These are phyloP conservation scores for Gymnosoma rotundatum DNA, from an alignment of 2,888 invertebrate genomes.

Conservation along the genomic window DNA sequence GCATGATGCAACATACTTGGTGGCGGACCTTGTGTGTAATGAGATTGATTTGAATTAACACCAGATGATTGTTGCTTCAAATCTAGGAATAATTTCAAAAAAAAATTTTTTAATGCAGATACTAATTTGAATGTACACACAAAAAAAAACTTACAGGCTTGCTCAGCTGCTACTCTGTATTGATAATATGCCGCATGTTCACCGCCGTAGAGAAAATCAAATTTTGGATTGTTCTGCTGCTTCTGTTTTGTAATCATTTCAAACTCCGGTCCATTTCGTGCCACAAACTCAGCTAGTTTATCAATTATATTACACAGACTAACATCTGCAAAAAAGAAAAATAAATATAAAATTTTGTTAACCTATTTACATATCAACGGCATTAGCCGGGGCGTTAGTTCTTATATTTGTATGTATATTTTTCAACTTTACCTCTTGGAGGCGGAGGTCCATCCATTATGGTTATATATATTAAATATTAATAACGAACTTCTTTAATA, in stretches of 20 bases:
- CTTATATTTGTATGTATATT: background rate
- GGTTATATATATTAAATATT: background rate
- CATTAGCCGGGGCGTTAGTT: conserved; percentile 24
- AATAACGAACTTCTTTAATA: conserved; percentile 2
- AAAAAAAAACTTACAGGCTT: conserved; percentile 89
- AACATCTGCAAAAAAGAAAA: conserved; percentile 85
- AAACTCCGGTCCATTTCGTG: conserved; percentile 99
- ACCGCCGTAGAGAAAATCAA: conserved; percentile 98
- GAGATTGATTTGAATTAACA: conserved; percentile 72
- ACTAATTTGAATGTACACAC: background rate
- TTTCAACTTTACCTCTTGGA: conserved; percentile 70
- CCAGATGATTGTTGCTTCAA: conserved; percentile 81
- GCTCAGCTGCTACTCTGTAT: conserved; percentile 96
- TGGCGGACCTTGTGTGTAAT: conserved; percentile 73
- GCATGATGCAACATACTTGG: conserved; percentile 72
- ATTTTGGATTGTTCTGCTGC: conserved; percentile 98
- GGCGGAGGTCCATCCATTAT: conserved; percentile 72
- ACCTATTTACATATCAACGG: background rate
- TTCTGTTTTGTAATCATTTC: conserved; percentile 99
- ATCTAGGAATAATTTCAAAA: conserved; percentile 83
- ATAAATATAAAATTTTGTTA: background rate
- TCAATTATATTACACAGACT: conserved; percentile 98
- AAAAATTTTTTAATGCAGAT: background rate
- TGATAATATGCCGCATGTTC: conserved; percentile 98
- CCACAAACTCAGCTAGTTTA: conserved; percentile 99